Conservation (phyloP, 2,888 invertebrate genomes). For the Hoplodrina blanda region DNA sequence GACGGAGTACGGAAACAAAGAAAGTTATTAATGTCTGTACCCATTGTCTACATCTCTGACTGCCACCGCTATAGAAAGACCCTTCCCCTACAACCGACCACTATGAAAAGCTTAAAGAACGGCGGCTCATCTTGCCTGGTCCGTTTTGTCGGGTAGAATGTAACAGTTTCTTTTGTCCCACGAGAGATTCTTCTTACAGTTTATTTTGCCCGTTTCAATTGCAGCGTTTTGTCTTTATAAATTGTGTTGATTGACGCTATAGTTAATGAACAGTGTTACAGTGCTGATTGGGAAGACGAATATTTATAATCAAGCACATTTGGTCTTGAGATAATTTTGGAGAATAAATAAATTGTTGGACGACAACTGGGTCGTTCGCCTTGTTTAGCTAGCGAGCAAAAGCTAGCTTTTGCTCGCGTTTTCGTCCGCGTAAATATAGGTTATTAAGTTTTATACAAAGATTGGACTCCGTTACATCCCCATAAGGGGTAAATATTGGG, state of each 20-base stretch:
- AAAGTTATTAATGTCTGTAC: constrained; percentile 88
- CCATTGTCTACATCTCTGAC: constrained; percentile 85
- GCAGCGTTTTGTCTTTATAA: constrained; percentile 75
- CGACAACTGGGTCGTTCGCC: constrained; percentile 14
- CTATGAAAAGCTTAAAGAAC: constrained; percentile 56
- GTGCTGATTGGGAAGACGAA: constrained; percentile 44
- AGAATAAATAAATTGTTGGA: constrained; percentile 8
- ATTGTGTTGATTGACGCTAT: constrained; percentile 73
- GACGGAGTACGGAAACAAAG: constrained; percentile 82
- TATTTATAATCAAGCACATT: constrained; percentile 49
- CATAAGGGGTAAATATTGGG: too few relatives aligned
- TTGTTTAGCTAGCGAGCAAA: not conserved
- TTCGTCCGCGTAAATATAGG: too few relatives aligned
- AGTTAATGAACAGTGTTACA: constrained; percentile 53
- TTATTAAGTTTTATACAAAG: too few relatives aligned
- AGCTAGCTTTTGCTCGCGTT: too few relatives aligned
- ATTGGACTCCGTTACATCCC: too few relatives aligned
- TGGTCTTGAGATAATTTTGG: constrained; percentile 2
- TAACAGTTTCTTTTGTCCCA: constrained; percentile 82
- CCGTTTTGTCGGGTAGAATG: constrained; percentile 80
- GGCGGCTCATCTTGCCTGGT: constrained; percentile 71
- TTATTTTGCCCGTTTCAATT: constrained; percentile 78
- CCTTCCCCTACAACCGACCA: constrained; percentile 62
- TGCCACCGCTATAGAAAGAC: constrained; percentile 72
- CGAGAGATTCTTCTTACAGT: constrained; percentile 78